Evolutionary conservation across 2,113 vertebrate species (phyloP), one percentile per base, ranked within the genome.

Genomic region (Hydrochoerus hydrochaeris): DNA sequence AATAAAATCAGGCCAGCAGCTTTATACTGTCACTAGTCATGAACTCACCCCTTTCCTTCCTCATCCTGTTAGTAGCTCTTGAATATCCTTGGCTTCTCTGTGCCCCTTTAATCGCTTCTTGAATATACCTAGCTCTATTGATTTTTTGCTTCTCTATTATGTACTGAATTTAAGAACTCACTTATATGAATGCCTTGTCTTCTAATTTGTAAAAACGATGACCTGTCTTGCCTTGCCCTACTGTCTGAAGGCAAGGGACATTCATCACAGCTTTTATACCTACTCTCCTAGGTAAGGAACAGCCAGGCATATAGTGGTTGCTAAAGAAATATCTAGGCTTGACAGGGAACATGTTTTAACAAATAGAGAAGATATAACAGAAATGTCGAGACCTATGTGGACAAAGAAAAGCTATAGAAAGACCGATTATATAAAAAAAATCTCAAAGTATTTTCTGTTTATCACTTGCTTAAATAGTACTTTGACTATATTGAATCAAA

Each of bases 381-480:
- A 41, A 92, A 93, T 63, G 22, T 83, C 41, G 13, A 92, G 75
- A 82, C n/a, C 30, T 69, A 41, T 62, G 41, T 24, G 28, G 71
- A 67, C 60, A 71, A 83, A 88, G 20, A 85, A 92, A 94, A 85
- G 60, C 24, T 60, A 28, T 41, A 49, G 60, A 44, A 90, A 85
- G 30, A 75, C 62, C 71, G 44, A 46, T 16, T 83, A 89, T n/a
- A 96, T 73, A 88, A 67, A 86, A 52, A 77, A 75, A 69, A 78
- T 77, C 44, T 90, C 52, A 73, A 49, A 62, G 78, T 71, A 91
- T 95, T 85, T 65, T 83, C 83, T 46, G n/a, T 91, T 94, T 84
- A 38, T 87, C 88, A 49, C 44, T 46, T 96, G 11, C 77, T 94
- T 32, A 90, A 94, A 84, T 46, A 71, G 86, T 83, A 87, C 82